Evolutionary conservation across 2,797 vertebrate genomes (phyloP).

Genomic region (Ara ararauna): DNA sequence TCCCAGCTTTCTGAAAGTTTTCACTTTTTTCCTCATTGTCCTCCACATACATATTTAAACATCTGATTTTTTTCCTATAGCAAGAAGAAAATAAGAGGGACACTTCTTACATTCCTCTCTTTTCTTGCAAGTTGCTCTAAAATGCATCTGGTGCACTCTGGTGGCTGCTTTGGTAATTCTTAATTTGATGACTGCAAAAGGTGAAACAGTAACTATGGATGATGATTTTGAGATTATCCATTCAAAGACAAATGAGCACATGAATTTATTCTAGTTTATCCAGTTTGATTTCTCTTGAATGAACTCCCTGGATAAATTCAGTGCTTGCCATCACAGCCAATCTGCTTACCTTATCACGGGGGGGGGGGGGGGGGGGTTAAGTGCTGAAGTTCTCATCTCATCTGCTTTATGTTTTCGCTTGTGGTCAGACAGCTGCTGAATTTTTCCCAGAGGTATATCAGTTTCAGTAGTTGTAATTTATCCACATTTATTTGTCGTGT

Average conservation of each 20-base stretch:
- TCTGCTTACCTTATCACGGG: background rate
- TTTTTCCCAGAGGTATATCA: background rate
- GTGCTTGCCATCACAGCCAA: background rate
- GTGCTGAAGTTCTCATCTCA: background rate
- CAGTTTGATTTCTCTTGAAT: background rate
- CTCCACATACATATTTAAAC: background rate
- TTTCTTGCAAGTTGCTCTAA: background rate
- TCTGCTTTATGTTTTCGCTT: background rate
- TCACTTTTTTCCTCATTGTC: background rate
- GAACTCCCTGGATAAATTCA: background rate
- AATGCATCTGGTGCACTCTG: slow-evolving; percentile 70
- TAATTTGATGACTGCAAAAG: background rate
- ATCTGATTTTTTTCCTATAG: background rate
- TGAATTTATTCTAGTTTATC: background rate
- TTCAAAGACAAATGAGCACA: background rate
- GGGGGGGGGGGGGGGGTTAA: background rate
- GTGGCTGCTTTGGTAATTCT: slow-evolving; percentile 48
- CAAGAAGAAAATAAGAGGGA: background rate
- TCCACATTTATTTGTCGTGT: background rate
- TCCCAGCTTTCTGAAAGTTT: background rate
- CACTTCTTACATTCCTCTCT: background rate
- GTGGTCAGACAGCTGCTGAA: slow-evolving; percentile 1
- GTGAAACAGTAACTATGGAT: background rate
- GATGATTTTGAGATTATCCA: background rate
- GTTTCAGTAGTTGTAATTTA: background rate